Evolutionary conservation across 2,113 vertebrate genomes (phyloP).

Genomic region (Clinocottus analis): DNA sequence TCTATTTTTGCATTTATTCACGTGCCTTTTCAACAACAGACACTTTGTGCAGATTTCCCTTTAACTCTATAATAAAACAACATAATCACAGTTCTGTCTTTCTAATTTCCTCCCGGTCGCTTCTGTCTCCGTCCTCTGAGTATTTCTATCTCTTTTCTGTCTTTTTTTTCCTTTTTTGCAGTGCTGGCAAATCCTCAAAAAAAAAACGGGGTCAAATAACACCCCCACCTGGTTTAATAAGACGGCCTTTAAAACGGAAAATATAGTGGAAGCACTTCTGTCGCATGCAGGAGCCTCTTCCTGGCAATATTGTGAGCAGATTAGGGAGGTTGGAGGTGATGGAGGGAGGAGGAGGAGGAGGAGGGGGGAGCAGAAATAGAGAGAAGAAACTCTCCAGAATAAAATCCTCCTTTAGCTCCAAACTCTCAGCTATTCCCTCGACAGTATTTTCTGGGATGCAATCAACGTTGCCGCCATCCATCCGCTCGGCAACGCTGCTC

Average conservation of each 20-base stretch:
- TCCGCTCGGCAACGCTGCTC: neutral
- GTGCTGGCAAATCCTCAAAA: neutral
- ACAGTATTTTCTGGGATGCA: too few species aligned
- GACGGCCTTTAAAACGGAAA: neutral
- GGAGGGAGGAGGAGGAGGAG: neutral
- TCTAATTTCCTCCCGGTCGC: conserved; percentile 16
- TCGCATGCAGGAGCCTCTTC: conserved; percentile 37
- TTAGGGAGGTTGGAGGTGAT: conserved; percentile 38
- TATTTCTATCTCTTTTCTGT: neutral
- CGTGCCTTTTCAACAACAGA: neutral
- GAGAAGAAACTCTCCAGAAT: conserved; percentile 5
- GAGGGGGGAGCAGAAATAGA: neutral
- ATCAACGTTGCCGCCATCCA: neutral
- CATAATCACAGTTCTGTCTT: neutral
- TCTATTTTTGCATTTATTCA: too few species aligned
- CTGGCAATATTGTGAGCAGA: conserved; percentile 40
- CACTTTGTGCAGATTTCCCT: neutral
- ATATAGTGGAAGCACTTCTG: neutral
- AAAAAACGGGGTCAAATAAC: conserved; percentile 23
- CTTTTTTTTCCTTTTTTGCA: neutral
- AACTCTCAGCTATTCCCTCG: too few species aligned
- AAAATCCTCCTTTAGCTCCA: neutral
- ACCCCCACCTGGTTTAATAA: conserved; percentile 26
- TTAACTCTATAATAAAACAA: too few species aligned
- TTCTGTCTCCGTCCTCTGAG: conserved; percentile 11